These are phyloP conservation scores for Kryptolebias ocellatus DNA, from an alignment of 2,797 vertebrate species.

Conservation along the genomic window DNA sequence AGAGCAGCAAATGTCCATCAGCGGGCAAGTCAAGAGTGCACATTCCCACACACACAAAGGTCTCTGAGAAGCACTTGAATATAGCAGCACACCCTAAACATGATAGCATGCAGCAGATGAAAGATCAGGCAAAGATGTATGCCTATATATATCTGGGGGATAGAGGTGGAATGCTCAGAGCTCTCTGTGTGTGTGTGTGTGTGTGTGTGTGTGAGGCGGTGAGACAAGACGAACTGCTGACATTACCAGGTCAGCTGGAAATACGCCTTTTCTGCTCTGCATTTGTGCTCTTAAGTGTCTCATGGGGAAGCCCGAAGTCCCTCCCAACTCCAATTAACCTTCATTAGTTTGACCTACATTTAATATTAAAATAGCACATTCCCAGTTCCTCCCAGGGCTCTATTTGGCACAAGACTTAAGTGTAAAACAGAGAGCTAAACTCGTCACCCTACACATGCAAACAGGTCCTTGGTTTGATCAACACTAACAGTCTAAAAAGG, in stretches of 20 bases:
- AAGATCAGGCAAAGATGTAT: conserved; percentile 49
- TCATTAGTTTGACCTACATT: conserved; percentile 69
- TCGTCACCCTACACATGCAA: conserved; percentile 2
- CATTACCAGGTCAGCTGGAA: conserved; percentile 48
- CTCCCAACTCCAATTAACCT: conserved; percentile 72
- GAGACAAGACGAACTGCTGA: conserved; percentile 33
- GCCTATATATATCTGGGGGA: conserved; percentile 71
- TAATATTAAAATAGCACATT: conserved; percentile 63
- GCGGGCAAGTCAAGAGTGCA: conserved; percentile 10
- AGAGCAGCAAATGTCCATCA: conserved; percentile 25
- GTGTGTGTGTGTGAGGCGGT: conserved; percentile 13
- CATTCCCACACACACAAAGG: conserved; percentile 7
- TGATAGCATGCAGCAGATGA: conserved; percentile 57
- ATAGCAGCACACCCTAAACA: conserved; percentile 47
- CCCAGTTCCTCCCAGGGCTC: conserved; percentile 47
- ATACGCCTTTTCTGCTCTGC: conserved; percentile 21
- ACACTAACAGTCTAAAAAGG: no score
- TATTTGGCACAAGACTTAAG: conserved; percentile 41
- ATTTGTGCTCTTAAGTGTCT: conserved; percentile 25
- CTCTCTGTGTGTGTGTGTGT: conserved; percentile 6
- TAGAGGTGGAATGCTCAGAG: conserved; percentile 49
- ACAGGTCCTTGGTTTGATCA: not conserved
- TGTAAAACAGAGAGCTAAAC: conserved; percentile 40
- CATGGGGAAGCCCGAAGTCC: conserved; percentile 41
- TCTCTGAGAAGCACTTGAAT: conserved; percentile 53